Evolutionary conservation across 1,140 invertebrate genomes (phyloP).

Genomic region (Drosophila pseudoobscura): DNA sequence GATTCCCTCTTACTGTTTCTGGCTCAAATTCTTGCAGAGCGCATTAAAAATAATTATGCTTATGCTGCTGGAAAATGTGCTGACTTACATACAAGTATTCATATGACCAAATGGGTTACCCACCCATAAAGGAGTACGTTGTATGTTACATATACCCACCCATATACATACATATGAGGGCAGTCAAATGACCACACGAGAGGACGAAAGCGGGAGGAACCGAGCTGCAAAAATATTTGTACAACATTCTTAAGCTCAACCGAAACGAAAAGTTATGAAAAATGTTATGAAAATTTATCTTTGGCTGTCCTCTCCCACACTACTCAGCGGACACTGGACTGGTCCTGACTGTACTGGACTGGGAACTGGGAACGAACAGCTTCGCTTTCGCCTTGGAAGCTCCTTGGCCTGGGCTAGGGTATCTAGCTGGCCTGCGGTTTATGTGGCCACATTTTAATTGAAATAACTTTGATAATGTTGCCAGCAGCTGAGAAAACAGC

Average conservation of each 20-base stretch:
- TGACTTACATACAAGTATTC: constrained; percentile 43
- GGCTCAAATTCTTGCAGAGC: constrained; percentile 48
- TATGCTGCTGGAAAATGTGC: constrained; percentile 68
- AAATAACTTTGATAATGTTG: constrained; percentile 63
- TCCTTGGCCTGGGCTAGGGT: background rate
- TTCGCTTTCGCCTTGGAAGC: too few relatives aligned
- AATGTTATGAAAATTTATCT: constrained; percentile 56
- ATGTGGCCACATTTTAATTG: constrained; percentile 60
- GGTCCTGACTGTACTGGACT: too few relatives aligned
- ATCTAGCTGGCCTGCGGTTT: constrained; percentile 6
- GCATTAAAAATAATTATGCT: constrained; percentile 78
- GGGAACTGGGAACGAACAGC: background rate
- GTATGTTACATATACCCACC: background rate
- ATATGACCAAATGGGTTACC: constrained; percentile 17
- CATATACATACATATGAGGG: constrained; percentile 3
- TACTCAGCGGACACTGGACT: too few relatives aligned
- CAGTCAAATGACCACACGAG: constrained; percentile 20
- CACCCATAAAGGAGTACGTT: constrained; percentile 9
- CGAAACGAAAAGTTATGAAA: constrained; percentile 62
- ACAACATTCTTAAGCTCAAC: constrained; percentile 61
- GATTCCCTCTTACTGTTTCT: constrained; percentile 11
- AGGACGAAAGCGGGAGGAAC: constrained; percentile 16
- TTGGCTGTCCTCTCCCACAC: background rate
- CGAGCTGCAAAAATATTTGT: constrained; percentile 46
- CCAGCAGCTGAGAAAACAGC: background rate